Conservation (phyloP, 2,888 invertebrate genomes). For the Sminthurides aquaticus region DNA sequence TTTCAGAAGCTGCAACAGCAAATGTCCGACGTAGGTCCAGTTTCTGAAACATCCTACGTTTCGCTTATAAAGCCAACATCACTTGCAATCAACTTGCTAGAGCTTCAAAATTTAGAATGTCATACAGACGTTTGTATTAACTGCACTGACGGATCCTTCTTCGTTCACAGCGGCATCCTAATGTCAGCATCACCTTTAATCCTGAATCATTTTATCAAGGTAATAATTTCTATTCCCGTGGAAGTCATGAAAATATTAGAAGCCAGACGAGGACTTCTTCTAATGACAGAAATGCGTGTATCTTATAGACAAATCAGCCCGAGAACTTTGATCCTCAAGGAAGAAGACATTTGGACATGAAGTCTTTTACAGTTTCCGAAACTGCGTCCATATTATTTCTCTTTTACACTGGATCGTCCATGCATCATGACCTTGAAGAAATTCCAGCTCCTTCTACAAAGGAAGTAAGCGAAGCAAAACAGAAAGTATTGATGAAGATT, state of each 20-base stretch:
- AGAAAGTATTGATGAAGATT: neutral
- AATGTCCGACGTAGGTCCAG: neutral
- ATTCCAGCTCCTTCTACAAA: neutral
- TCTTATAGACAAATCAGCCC: neutral
- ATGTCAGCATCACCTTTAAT: neutral
- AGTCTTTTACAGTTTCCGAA: neutral
- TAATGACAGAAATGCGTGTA: too few species aligned
- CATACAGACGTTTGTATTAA: neutral
- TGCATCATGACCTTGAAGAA: neutral
- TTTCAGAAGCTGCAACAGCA: neutral
- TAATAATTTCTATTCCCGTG: neutral
- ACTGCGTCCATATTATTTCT: slow-evolving; percentile 3
- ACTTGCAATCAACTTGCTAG: neutral
- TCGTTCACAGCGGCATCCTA: neutral
- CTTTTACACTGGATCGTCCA: slow-evolving; percentile 5
- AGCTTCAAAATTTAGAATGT: neutral
- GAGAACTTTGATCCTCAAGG: neutral
- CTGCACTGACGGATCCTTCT: neutral
- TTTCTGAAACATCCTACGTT: neutral
- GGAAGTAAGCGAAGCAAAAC: neutral
- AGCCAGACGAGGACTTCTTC: too few species aligned
- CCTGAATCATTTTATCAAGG: neutral
- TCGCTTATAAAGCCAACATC: neutral
- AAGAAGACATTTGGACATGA: neutral
- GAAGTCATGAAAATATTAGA: too few species aligned